Evolutionary conservation across 2,113 vertebrate genomes (phyloP), one percentile per base, ranked within the genome.

Genomic region (Raja brachyura): DNA sequence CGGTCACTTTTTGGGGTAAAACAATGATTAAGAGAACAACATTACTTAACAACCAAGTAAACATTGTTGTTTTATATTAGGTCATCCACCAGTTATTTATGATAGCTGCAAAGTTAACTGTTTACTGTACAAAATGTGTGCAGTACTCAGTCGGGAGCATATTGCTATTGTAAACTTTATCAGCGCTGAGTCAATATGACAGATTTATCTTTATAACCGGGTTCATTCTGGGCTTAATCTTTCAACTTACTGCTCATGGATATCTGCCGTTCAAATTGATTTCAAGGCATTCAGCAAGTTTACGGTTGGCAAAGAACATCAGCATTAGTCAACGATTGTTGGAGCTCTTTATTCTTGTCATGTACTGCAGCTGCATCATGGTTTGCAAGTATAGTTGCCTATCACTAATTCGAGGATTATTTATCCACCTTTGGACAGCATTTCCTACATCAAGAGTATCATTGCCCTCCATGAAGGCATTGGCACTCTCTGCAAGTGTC

Each of bases 221-320:
- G 25, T n/a, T 31, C 28, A 63, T 86, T n/a, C 13, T 28, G 56
- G 56, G 83, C 56, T 86, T 61, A 86, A 86, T 63, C 56, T 63
- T 86, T 86, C 56, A 61, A 63, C 28, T 48, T 28, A 61, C 56
- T 63, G n/a, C 56, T 31, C 25, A 86, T 61, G 14, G 59, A 86
- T 86, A 61, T 63, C 56, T n/a, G 59, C 54, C 59, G 8, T 85
- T 61, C 59, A 88, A 88, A 88, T 88, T 88, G 83, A 88, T 88
- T 88, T 88, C 83, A 88, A 88, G 83, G 59, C 4, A 63, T 88
- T 88, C 83, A 88, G 83, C n/a, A 88, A 88, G 83, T 88, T 88
- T 88, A 88, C 61, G 28, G 83, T 63, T 88, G 31, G 61, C n/a
- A 31, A 63, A 88, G 28, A 63, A 88, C 48, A 63, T 88, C 59